A percentile compares a stretch with the other conserved stretches of the same genome.
Conservation (phyloP, 2,888 invertebrate species). For the Steinernema scapterisci region DNA sequence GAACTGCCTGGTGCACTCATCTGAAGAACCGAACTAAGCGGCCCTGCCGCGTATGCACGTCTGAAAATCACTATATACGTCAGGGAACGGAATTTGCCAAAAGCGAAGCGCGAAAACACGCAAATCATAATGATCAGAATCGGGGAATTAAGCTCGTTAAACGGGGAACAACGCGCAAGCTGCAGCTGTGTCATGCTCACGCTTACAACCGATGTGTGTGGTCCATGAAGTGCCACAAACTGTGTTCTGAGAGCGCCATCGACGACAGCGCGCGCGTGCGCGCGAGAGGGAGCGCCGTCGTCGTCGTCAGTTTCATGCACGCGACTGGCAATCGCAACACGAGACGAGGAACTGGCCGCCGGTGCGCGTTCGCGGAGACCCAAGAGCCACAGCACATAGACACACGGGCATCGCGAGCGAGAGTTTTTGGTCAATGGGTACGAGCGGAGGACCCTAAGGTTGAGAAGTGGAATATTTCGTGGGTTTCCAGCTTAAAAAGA, state of each 20-base stretch:
- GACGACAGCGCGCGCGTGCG: not conserved
- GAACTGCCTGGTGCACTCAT: slow-evolving; percentile 30
- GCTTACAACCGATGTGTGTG: not conserved
- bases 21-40: slow-evolving; percentile 9
- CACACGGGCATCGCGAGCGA: too few species aligned
- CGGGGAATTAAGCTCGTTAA: not conserved
- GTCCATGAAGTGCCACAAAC: not conserved
- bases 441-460: too few species aligned
- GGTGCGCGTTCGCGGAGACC: not conserved
- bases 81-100: not conserved
- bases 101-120: not conserved
- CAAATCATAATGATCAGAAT: not conserved
- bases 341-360: not conserved
- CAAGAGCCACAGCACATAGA: too few species aligned
- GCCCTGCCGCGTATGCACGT: slow-evolving; percentile 21
- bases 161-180: not conserved
- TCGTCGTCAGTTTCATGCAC: slow-evolving; percentile 3
- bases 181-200: not conserved
- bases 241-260: not conserved
- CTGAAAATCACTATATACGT: not conserved
- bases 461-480: slow-evolving; percentile 3
- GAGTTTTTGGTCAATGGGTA: slow-evolving; percentile 23
- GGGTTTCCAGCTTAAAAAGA: slow-evolving; percentile 8
- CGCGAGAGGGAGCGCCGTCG: not conserved
- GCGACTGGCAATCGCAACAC: slow-evolving; percentile 22